Evolutionary conservation across 2,113 vertebrate genomes (phyloP).

Genomic region (Fregetta grallaria): DNA sequence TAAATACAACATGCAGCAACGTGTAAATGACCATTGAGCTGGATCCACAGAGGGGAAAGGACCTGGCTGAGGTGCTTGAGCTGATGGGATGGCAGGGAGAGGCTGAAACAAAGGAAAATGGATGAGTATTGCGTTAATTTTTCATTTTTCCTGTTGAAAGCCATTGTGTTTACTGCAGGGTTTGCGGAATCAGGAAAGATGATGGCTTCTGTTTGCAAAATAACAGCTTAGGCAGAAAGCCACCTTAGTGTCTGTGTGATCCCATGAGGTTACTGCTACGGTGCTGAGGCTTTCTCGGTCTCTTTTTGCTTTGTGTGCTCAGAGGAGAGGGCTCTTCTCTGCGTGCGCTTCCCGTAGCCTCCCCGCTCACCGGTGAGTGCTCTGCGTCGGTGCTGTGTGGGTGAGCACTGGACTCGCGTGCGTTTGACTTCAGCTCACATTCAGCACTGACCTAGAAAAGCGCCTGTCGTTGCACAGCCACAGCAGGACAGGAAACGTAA

Average conservation of each 20-base stretch:
- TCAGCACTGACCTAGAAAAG: constrained; percentile 37
- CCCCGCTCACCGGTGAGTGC: accelerated
- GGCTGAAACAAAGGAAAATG: not conserved
- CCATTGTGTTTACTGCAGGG: not conserved
- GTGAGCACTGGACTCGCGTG: not conserved
- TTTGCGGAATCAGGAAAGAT: not conserved
- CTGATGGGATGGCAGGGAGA: not conserved
- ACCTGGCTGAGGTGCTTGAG: not conserved
- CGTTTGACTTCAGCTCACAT: not conserved
- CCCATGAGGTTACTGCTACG: accelerated
- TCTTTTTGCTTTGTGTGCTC: not conserved
- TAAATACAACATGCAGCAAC: not conserved
- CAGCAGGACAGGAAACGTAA: constrained; percentile 20
- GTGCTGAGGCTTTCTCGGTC: not conserved
- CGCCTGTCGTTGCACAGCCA: not conserved
- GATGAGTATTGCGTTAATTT: not conserved
- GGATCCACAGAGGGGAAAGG: not conserved
- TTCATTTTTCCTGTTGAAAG: not conserved
- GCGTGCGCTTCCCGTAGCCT: accelerated
- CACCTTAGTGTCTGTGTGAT: not conserved
- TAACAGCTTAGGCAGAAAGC: not conserved
- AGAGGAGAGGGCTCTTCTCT: not conserved
- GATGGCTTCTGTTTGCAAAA: not conserved
- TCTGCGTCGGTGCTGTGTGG: accelerated
- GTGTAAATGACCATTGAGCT: not conserved